Conservation (phyloP, 2,113 vertebrate species). For the Nerophis lumbriciformis region DNA sequence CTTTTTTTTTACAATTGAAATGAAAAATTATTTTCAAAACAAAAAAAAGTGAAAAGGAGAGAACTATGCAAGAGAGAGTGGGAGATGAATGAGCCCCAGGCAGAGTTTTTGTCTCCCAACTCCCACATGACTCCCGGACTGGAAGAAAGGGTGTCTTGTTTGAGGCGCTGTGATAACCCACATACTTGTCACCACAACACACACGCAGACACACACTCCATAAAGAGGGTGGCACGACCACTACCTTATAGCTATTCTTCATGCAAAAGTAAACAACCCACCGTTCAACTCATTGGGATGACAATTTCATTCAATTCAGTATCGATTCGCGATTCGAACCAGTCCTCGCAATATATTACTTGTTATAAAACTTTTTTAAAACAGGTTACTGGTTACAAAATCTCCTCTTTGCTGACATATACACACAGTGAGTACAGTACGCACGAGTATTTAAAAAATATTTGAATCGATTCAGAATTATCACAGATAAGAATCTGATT, state of each 20-base stretch:
- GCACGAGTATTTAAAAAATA: too few species aligned
- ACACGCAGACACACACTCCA: conserved; percentile 33
- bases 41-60: background rate
- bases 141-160: conserved; percentile 32
- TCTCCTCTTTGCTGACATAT: too few species aligned
- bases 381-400: too few species aligned
- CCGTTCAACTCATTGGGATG: too few species aligned
- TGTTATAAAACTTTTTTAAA: too few species aligned
- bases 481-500: too few species aligned
- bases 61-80: background rate
- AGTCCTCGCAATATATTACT: too few species aligned
- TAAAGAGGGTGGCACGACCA: background rate
- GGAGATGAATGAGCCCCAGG: background rate
- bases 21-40: background rate
- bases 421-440: too few species aligned
- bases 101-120: conserved; percentile 23
- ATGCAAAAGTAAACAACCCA: background rate
- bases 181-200: conserved; percentile 37
- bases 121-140: conserved; percentile 25
- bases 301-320: too few species aligned
- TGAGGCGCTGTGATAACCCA: conserved; percentile 59
- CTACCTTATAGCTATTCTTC: background rate
- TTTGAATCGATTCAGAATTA: too few species aligned
- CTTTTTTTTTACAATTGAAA: background rate
- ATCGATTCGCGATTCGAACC: background rate